These are phyloP conservation scores for Cyprinella venusta DNA, from an alignment of 2,797 vertebrate genomes.

Conservation along the genomic window DNA sequence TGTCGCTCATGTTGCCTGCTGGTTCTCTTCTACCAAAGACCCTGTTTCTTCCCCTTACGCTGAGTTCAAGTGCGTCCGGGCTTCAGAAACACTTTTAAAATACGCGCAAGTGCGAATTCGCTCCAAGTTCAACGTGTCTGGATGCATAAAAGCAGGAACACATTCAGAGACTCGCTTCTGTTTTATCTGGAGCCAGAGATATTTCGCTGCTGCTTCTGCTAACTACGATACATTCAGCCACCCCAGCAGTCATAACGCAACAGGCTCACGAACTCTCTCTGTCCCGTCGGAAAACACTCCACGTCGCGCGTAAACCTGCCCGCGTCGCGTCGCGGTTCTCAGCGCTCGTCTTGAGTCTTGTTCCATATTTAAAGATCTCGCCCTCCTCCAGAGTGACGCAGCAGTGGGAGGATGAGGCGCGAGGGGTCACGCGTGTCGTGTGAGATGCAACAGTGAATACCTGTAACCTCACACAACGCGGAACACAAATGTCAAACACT, in stretches of 20 bases:
- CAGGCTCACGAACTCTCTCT: conserved; percentile 33
- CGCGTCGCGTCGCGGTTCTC: conserved; percentile 1
- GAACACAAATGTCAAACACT: too few species aligned
- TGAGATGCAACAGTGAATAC: conserved; percentile 16
- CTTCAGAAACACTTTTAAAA: conserved; percentile 1
- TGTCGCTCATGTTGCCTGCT: conserved; percentile 72
- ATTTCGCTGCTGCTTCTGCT: conserved; percentile 45
- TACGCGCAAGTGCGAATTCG: conserved; percentile 11
- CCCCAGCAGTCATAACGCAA: conserved; percentile 42
- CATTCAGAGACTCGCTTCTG: conserved; percentile 17
- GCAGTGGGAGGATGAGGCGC: conserved; percentile 53
- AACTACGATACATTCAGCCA: conserved; percentile 13
- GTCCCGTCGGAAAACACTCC: conserved; percentile 4
- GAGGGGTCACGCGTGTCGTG: conserved; percentile 49
- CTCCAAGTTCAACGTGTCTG: conserved; percentile 14
- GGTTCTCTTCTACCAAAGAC: background rate
- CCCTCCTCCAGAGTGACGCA: conserved; percentile 74
- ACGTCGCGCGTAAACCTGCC: conserved; percentile 32
- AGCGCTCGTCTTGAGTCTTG: conserved; percentile 62
- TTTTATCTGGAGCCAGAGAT: conserved; percentile 56
- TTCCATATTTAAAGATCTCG: conserved; percentile 81
- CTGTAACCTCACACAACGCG: background rate
- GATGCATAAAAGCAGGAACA: conserved; percentile 11
- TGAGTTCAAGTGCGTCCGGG: background rate
- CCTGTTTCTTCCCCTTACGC: background rate